A percentile compares a stretch with the other conserved stretches of the same genome.
Evolutionary conservation across 2,888 invertebrate genomes (phyloP).

Genomic region (Mythimna pallens): DNA sequence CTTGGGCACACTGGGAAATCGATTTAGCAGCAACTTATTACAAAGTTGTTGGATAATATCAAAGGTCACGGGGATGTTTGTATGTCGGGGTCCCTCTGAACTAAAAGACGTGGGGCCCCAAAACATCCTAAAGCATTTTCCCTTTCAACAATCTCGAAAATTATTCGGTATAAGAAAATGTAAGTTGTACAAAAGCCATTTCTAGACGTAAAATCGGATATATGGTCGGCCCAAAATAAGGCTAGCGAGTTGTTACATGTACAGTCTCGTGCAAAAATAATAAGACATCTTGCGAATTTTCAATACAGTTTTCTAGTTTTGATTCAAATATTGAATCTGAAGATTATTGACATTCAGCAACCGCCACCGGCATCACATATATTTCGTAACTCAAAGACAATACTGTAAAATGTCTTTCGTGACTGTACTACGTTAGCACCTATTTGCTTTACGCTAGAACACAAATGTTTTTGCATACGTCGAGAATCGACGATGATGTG

Average conservation of each 20-base stretch:
- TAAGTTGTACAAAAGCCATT: slow-evolving; percentile 53
- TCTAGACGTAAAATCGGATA: slow-evolving; percentile 45
- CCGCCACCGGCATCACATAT: too few relatives aligned
- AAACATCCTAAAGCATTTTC: slow-evolving; percentile 57
- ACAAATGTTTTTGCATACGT: too few relatives aligned
- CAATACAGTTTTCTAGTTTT: not conserved
- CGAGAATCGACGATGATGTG: too few relatives aligned
- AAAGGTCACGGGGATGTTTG: slow-evolving; percentile 60
- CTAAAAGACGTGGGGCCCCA: slow-evolving; percentile 31
- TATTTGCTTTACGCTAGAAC: too few relatives aligned
- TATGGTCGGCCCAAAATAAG: slow-evolving; percentile 28
- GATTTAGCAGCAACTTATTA: slow-evolving; percentile 56
- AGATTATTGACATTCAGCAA: too few relatives aligned
- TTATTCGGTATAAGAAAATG: slow-evolving; percentile 53
- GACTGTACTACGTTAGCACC: too few relatives aligned
- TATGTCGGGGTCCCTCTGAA: slow-evolving; percentile 30
- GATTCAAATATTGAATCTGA: too few relatives aligned
- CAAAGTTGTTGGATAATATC: slow-evolving; percentile 58
- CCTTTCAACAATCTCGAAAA: slow-evolving; percentile 55
- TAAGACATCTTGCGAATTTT: not conserved
- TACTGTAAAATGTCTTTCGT: too few relatives aligned
- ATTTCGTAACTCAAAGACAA: too few relatives aligned
- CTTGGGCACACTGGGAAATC: slow-evolving; percentile 46
- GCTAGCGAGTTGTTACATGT: slow-evolving; percentile 6
- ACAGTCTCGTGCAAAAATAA: slow-evolving; percentile 21